These are phyloP conservation scores for Aphelocoma californica DNA, from an alignment of 2,797 vertebrate genomes.

Conservation along the genomic window DNA sequence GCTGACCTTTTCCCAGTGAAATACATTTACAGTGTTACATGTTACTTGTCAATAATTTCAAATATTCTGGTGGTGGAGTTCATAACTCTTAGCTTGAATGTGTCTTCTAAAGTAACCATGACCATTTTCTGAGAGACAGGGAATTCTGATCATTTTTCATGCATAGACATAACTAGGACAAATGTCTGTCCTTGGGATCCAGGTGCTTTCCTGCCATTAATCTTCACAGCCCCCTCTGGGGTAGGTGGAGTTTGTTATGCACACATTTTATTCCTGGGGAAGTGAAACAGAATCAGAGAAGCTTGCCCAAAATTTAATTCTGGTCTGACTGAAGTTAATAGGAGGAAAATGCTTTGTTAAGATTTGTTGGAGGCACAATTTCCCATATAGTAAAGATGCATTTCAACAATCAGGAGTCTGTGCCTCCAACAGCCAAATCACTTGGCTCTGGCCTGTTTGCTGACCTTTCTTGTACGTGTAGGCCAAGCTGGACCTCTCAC, in stretches of 20 bases:
- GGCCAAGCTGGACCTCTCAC: neutral
- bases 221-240: conserved; percentile 10
- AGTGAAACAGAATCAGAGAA: neutral
- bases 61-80: neutral
- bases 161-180: neutral
- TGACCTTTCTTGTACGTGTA: neutral
- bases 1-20: conserved; percentile 29
- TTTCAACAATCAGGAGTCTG: neutral
- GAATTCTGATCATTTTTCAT: conserved; percentile 19
- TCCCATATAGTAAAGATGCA: neutral
- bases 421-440: neutral
- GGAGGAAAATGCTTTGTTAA: neutral
- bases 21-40: neutral
- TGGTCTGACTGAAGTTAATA: neutral
- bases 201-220: conserved; percentile 27
- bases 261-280: neutral
- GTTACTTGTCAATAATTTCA: conserved; percentile 15
- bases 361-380: neutral
- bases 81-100: neutral
- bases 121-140: neutral
- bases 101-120: neutral
- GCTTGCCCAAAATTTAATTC: neutral
- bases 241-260: neutral
- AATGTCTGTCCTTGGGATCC: conserved; percentile 30
- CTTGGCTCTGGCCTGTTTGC: neutral